Conservation (phyloP, 2,888 invertebrate species). For the Mythimna vitellina region DNA sequence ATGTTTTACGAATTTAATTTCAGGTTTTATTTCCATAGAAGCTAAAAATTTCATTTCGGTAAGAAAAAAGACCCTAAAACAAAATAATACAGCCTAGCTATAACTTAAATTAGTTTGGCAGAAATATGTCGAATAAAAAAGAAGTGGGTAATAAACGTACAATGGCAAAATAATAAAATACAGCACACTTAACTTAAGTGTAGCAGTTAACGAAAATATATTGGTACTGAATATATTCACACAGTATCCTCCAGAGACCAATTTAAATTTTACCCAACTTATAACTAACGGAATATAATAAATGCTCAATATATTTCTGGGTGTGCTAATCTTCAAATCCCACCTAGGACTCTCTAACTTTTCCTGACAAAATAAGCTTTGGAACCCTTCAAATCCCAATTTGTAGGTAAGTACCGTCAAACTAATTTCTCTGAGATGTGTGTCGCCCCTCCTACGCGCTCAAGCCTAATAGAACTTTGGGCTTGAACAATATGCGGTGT, state of each 20-base stretch:
- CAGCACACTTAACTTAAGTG: slow-evolving; percentile 38
- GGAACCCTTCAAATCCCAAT: slow-evolving; percentile 43
- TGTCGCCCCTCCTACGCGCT: slow-evolving; percentile 11
- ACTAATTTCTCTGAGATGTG: slow-evolving; percentile 51
- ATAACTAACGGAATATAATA: slow-evolving; percentile 24
- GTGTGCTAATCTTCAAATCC: slow-evolving; percentile 42
- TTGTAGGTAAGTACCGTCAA: slow-evolving; percentile 46
- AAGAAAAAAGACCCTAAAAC: not conserved
- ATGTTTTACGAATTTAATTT: slow-evolving; percentile 27
- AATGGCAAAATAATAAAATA: slow-evolving; percentile 50
- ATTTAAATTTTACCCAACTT: slow-evolving; percentile 32
- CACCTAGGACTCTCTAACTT: slow-evolving; percentile 35
- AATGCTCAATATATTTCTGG: slow-evolving; percentile 44
- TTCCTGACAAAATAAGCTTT: slow-evolving; percentile 23
- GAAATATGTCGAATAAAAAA: slow-evolving; percentile 18
- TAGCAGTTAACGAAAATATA: slow-evolving; percentile 35
- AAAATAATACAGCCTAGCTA: not conserved
- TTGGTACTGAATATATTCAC: slow-evolving; percentile 29
- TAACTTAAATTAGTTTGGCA: slow-evolving; percentile 25
- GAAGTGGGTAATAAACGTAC: slow-evolving; percentile 29
- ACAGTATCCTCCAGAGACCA: slow-evolving; percentile 26
- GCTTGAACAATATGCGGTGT: slow-evolving; percentile 30
- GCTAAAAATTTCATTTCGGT: slow-evolving; percentile 4
- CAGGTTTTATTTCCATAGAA: not conserved
- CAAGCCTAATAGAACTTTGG: slow-evolving; percentile 41